Evolutionary conservation across 2,797 vertebrate genomes (phyloP).

Genomic region (Rhadinocentrus ornatus): DNA sequence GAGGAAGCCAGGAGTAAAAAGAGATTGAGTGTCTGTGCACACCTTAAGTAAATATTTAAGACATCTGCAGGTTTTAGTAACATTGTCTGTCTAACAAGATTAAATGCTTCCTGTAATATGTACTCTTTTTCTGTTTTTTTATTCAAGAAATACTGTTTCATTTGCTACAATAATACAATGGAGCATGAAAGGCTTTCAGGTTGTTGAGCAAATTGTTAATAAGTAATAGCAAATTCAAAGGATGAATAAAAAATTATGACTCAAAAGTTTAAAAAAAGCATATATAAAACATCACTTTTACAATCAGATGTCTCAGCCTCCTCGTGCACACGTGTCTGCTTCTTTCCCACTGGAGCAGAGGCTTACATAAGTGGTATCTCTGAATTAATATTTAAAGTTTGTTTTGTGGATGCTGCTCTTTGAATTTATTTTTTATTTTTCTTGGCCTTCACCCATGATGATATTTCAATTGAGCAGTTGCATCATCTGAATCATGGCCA

Average conservation of each 20-base stretch:
- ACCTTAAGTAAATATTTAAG: constrained; percentile 86
- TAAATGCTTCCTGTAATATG: constrained; percentile 76
- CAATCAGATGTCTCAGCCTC: constrained; percentile 34
- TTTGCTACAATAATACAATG: constrained; percentile 18
- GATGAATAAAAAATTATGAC: constrained; percentile 16
- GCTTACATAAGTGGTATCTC: constrained; percentile 68
- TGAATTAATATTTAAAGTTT: constrained; percentile 75
- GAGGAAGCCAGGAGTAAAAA: constrained; percentile 55
- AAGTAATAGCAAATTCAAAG: background rate
- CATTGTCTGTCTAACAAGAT: constrained; percentile 71
- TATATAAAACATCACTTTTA: constrained; percentile 29
- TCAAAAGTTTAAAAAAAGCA: constrained; percentile 22
- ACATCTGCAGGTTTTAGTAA: constrained; percentile 77
- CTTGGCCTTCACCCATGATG: constrained; percentile 50
- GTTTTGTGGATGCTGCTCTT: constrained; percentile 54
- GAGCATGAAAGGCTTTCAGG: background rate
- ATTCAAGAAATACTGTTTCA: constrained; percentile 42
- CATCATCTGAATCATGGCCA: constrained; percentile 72
- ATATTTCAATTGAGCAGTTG: constrained; percentile 68
- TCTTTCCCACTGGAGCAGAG: constrained; percentile 30
- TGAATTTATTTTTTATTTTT: constrained; percentile 11
- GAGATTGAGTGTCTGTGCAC: constrained; percentile 70
- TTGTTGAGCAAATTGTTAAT: constrained; percentile 8
- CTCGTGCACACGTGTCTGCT: constrained; percentile 45
- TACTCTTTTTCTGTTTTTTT: constrained; percentile 48